These are phyloP conservation scores for Stenopsyche tienmushanensis DNA, from an alignment of 1,140 invertebrate species.

Conservation along the genomic window DNA sequence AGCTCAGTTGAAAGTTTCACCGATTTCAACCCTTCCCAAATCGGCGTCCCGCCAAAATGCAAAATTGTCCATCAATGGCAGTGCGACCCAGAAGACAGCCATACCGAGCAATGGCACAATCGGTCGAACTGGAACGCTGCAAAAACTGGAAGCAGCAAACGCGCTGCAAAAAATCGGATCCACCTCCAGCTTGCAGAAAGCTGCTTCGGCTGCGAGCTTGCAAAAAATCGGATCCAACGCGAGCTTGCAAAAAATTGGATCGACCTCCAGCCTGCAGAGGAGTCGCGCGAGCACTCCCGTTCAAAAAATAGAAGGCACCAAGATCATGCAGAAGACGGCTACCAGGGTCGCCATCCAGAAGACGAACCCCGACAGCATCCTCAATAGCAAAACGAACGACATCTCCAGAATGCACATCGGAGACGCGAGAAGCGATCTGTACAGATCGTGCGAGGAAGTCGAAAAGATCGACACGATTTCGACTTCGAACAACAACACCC, in stretches of 20 bases:
- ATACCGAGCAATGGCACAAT: constrained; percentile 39
- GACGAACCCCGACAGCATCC: neutral
- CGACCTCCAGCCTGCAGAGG: constrained; percentile 35
- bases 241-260: constrained; percentile 35
- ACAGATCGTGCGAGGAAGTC: constrained; percentile 52
- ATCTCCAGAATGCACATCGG: constrained; percentile 44
- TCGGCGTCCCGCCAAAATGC: constrained; percentile 44
- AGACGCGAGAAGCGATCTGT: too few species aligned
- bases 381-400: constrained; percentile 13
- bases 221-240: constrained; percentile 21
- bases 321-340: constrained; percentile 28
- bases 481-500: constrained; percentile 50
- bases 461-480: constrained; percentile 46
- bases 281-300: constrained; percentile 37
- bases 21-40: constrained; percentile 40
- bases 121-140: constrained; percentile 42
- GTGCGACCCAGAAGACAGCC: constrained; percentile 35
- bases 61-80: too few species aligned
- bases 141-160: constrained; percentile 36
- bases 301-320: constrained; percentile 21
- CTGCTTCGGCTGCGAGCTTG: neutral
- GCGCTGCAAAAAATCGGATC: constrained; percentile 24
- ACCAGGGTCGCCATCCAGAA: constrained; percentile 16
- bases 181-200: constrained; percentile 33
- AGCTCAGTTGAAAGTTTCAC: constrained; percentile 16